phyloP scores from a whole-genome alignment of 2,113 vertebrate genomes.

The Chelonoidis abingdonii region DNA sequence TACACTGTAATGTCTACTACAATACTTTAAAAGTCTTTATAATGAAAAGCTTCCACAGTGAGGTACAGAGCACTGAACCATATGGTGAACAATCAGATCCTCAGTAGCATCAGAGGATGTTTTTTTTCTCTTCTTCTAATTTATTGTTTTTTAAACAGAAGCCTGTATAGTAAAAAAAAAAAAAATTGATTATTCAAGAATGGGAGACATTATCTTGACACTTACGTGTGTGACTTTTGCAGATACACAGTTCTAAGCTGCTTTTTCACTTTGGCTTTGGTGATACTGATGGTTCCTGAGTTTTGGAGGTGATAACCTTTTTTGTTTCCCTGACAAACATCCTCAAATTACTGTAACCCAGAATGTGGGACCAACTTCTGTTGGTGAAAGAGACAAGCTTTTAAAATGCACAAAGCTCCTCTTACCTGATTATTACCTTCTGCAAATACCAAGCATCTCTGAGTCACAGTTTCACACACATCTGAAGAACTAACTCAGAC shows the following conservation, averaged over 20 bases:
- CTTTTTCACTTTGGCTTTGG: neutral
- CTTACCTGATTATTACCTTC: neutral
- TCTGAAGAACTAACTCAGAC: neutral
- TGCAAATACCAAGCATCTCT: neutral
- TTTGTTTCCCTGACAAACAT: rapidly evolving
- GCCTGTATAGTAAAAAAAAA: rapidly evolving
- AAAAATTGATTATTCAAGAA: neutral
- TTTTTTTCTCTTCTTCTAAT: neutral
- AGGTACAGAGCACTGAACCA: neutral
- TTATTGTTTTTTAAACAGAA: neutral
- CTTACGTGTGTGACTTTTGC: neutral
- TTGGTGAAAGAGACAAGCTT: neutral
- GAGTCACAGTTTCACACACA: neutral
- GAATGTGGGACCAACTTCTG: neutral
- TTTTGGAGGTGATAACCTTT: neutral
- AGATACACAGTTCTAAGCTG: neutral
- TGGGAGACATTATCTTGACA: neutral
- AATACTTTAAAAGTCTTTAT: neutral
- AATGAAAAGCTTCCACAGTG: neutral
- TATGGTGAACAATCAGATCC: neutral
- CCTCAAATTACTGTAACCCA: neutral
- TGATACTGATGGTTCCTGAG: neutral
- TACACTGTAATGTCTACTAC: rapidly evolving
- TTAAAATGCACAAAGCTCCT: neutral
- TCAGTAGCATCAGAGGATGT: rapidly evolving